Percentiles rank a stretch among this genome's conserved stretches.
phyloP scores from a whole-genome alignment of 2,888 invertebrate genomes.

The Tridacna gigas region DNA sequence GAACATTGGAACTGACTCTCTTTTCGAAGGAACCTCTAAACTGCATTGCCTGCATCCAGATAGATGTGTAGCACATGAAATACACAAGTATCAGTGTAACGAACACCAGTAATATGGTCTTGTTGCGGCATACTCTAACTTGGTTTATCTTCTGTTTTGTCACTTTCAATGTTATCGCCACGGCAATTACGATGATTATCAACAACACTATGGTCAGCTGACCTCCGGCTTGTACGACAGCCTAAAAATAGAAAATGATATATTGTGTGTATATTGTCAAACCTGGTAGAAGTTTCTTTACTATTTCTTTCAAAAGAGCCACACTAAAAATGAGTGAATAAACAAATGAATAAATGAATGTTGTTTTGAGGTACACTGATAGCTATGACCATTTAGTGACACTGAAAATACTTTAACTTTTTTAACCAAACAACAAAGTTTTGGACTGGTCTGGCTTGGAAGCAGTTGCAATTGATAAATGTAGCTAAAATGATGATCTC shows the following conservation, averaged over 20 bases:
- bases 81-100: constrained; percentile 75
- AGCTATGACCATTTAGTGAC: no score
- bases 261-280: no score
- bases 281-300: no score
- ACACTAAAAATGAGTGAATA: no score
- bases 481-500: no score
- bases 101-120: constrained; percentile 76
- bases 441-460: no score
- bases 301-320: no score
- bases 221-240: constrained; percentile 66
- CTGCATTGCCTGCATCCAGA: constrained; percentile 79
- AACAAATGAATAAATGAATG: no score
- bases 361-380: no score
- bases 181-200: constrained; percentile 60
- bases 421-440: no score
- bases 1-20: constrained; percentile 60
- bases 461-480: no score
- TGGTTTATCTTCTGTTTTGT: constrained; percentile 67
- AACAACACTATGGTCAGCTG: constrained; percentile 64
- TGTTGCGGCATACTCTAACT: constrained; percentile 73
- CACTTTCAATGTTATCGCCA: constrained; percentile 59
- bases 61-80: constrained; percentile 80
- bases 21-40: constrained; percentile 76
- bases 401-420: no score
- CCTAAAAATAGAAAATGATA: constrained; percentile 60